Evolutionary conservation across 2,888 invertebrate genomes (phyloP).

Genomic region (Nomada lathburiana): DNA sequence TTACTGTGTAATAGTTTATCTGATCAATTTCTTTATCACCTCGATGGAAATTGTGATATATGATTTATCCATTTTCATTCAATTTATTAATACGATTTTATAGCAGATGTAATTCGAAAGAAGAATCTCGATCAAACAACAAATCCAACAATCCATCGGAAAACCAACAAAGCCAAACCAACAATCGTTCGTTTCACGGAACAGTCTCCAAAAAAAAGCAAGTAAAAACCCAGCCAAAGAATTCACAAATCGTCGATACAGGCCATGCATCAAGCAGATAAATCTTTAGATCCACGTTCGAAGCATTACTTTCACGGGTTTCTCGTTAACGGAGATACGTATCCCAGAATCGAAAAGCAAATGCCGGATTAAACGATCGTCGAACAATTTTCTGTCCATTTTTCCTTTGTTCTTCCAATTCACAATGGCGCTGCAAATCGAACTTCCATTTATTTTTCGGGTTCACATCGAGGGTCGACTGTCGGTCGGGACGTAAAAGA

Average conservation of each 20-base stretch:
- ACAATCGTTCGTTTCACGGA: neutral
- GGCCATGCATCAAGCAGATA: neutral
- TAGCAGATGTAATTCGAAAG: too few species aligned
- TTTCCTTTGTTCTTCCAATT: slow-evolving; percentile 19
- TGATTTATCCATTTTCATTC: neutral
- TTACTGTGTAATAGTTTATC: neutral
- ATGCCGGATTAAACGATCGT: slow-evolving; percentile 67
- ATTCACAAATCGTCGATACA: neutral
- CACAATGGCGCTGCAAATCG: slow-evolving; percentile 59
- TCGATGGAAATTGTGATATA: neutral
- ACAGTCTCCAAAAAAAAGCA: neutral
- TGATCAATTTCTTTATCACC: neutral
- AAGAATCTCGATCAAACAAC: too few species aligned
- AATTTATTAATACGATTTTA: too few species aligned
- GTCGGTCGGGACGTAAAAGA: slow-evolving; percentile 37
- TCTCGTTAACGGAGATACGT: slow-evolving; percentile 17
- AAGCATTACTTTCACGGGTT: too few species aligned
- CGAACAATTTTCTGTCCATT: slow-evolving; percentile 52
- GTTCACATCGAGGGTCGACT: slow-evolving; percentile 48
- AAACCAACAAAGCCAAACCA: too few species aligned
- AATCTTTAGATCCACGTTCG: neutral
- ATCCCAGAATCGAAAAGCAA: slow-evolving; percentile 49
- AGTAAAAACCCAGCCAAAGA: neutral
- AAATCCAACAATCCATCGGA: too few species aligned
- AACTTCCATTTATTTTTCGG: slow-evolving; percentile 58